Evolutionary conservation across 2,113 vertebrate genomes (phyloP).

Genomic region (Cynocephalus volans): DNA sequence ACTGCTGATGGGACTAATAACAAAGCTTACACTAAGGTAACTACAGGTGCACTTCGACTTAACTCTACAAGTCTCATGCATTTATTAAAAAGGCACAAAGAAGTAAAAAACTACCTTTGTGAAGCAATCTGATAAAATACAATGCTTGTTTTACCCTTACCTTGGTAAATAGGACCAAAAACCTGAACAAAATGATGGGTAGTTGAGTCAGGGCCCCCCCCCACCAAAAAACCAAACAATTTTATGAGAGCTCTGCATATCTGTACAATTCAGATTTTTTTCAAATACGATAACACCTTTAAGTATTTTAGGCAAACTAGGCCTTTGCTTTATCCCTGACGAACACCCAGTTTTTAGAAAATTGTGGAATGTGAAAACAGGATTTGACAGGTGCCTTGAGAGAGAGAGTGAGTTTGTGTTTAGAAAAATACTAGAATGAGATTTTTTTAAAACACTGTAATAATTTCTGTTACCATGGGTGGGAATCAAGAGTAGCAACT

Average conservation of each 20-base stretch:
- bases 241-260: background rate
- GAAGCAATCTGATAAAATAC: conserved; percentile 13
- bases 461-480: background rate
- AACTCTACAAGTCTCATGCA: background rate
- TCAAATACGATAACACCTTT: background rate
- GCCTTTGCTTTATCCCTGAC: background rate
- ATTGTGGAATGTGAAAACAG: background rate
- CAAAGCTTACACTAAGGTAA: background rate
- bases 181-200: background rate
- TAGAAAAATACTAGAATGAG: background rate
- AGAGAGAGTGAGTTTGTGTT: background rate
- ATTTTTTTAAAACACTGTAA: background rate
- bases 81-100: conserved; percentile 42
- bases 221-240: background rate
- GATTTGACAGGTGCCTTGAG: background rate
- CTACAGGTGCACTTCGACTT: background rate
- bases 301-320: conserved; percentile 43
- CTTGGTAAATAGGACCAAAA: background rate
- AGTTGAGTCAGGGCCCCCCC: background rate
- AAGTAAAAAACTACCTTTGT: background rate
- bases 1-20: background rate
- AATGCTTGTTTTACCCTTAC: background rate
- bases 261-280: conserved; percentile 42
- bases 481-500: background rate
- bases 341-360: background rate